Conservation (phyloP, 2,888 invertebrate genomes). For the Suillia variegata region DNA sequence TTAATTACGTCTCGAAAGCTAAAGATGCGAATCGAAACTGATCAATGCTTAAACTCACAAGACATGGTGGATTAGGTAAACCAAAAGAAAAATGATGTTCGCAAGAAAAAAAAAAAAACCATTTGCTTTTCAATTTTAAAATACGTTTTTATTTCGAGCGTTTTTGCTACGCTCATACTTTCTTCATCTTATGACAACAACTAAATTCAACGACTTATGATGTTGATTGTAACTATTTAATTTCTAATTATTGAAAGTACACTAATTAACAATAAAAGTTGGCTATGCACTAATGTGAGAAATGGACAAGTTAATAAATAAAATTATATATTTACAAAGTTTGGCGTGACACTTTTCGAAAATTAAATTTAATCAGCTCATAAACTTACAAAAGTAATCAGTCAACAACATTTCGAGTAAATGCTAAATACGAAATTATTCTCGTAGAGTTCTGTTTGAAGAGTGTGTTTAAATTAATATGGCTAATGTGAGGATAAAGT, state of each 20-base stretch:
- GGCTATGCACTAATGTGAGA: not conserved
- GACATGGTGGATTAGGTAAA: too few species aligned
- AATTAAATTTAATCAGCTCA: not conserved
- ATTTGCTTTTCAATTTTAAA: too few species aligned
- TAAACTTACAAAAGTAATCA: conserved; percentile 15
- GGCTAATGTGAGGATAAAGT: conserved; percentile 17
- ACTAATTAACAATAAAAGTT: conserved; percentile 2
- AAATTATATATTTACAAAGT: not conserved
- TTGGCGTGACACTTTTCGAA: too few species aligned
- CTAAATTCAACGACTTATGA: conserved; percentile 19
- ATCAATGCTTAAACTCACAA: too few species aligned
- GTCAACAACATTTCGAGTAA: not conserved
- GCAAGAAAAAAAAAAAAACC: too few species aligned
- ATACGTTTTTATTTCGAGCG: too few species aligned
- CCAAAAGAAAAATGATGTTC: too few species aligned
- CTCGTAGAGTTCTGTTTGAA: not conserved
- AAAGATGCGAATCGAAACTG: too few species aligned
- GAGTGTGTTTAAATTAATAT: conserved; percentile 7
- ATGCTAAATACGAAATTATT: not conserved
- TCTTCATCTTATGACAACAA: not conserved
- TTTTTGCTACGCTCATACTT: too few species aligned
- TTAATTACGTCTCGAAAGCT: too few species aligned
- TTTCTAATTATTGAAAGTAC: conserved; percentile 1
- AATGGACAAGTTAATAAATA: not conserved
- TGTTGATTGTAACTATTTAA: conserved; percentile 9